A percentile compares a stretch with the other conserved stretches of the same genome.
Conservation (phyloP, 1,140 invertebrate species). For the Campoletis sonorensis region DNA sequence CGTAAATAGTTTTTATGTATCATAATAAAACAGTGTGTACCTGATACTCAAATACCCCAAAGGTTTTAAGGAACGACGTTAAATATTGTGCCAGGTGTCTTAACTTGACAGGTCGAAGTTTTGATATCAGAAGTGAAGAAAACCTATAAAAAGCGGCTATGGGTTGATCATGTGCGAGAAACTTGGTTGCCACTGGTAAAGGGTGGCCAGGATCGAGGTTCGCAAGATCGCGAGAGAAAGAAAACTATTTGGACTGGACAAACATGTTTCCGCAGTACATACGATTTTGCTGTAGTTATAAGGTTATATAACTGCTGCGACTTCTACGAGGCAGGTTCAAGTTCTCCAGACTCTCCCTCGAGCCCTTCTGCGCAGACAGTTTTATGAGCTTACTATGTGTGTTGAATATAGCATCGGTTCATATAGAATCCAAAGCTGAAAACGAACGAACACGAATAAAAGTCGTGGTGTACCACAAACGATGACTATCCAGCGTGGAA, state of each 20-base stretch:
- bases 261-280: conserved; percentile 52
- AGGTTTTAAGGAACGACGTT: background rate
- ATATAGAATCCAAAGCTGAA: conserved; percentile 12
- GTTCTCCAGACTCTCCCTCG: conserved; percentile 37
- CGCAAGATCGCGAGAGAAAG: conserved; percentile 6
- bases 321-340: conserved; percentile 9
- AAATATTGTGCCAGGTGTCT: background rate
- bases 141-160: background rate
- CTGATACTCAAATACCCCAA: background rate
- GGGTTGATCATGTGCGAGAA: background rate
- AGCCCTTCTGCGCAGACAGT: conserved; percentile 44
- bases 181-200: conserved; percentile 21
- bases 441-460: conserved; percentile 14
- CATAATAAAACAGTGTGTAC: background rate
- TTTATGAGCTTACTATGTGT: conserved; percentile 51
- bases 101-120: background rate
- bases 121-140: background rate
- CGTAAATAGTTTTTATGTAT: background rate
- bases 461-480: background rate
- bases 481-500: conserved; percentile 6
- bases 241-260: conserved; percentile 52
- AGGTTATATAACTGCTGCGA: background rate
- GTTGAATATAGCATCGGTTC: conserved; percentile 34
- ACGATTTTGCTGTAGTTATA: conserved; percentile 30
- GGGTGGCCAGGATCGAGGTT: conserved; percentile 34